Evolutionary conservation across 2,113 vertebrate genomes (phyloP).

Genomic region (Setophaga kirtlandii): DNA sequence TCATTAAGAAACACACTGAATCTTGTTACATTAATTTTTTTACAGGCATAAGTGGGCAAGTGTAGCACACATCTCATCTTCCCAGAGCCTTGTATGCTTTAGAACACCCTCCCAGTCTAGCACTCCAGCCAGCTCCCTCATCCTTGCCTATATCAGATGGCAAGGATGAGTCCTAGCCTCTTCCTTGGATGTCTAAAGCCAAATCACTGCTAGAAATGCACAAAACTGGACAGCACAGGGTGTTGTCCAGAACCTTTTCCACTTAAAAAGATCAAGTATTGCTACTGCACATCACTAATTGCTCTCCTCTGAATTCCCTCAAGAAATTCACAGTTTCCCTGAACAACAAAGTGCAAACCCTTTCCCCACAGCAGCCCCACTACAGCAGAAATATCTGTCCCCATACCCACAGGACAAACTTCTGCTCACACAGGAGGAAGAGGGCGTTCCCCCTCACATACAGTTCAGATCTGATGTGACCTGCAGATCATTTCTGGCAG

Average conservation of each 20-base stretch:
- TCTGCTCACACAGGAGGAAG: background rate
- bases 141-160: background rate
- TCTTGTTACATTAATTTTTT: background rate
- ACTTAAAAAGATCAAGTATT: background rate
- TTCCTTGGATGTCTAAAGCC: background rate
- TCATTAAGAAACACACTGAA: background rate
- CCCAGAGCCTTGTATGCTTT: background rate
- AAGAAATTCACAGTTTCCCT: background rate
- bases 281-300: background rate
- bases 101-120: background rate
- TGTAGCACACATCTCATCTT: background rate
- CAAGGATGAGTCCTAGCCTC: background rate
- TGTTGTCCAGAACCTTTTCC: background rate
- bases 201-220: background rate
- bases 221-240: background rate
- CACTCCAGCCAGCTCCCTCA: background rate
- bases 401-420: background rate
- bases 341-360: background rate
- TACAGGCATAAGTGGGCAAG: background rate
- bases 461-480: background rate
- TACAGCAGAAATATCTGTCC: background rate
- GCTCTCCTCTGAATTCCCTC: background rate
- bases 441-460: rapidly evolving
- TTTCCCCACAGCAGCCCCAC: rapidly evolving
- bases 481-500: background rate